A percentile compares a stretch with the other conserved stretches of the same genome.
phyloP scores from a whole-genome alignment of 2,113 vertebrate species.

The Donacobius atricapilla region DNA sequence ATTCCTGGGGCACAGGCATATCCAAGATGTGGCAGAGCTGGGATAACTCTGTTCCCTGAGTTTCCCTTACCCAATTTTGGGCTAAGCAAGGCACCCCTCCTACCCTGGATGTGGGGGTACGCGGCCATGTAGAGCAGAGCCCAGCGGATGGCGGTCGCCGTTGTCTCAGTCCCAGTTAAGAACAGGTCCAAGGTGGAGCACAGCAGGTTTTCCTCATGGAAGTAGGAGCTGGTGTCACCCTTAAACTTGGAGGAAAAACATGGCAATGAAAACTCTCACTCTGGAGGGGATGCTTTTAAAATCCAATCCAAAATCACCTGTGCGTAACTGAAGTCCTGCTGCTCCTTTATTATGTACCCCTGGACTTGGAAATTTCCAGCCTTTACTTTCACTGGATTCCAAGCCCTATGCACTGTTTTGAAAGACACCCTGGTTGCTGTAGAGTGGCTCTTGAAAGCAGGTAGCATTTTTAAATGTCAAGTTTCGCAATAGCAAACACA shows the following conservation, averaged over 20 bases:
- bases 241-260: slow-evolving; percentile 11
- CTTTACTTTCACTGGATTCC: not conserved
- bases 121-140: slow-evolving; percentile 79
- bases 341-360: not conserved
- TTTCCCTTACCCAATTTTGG: not conserved
- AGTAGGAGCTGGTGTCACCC: slow-evolving; percentile 62
- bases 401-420: not conserved
- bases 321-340: not conserved
- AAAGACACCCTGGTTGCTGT: not conserved
- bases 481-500: not conserved
- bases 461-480: not conserved
- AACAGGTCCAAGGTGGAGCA: slow-evolving; percentile 80
- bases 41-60: not conserved
- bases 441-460: not conserved
- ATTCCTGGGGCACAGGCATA: no score
- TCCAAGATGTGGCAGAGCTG: not conserved
- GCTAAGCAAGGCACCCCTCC: not conserved
- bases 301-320: not conserved
- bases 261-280: not conserved
- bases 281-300: not conserved
- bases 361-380: not conserved
- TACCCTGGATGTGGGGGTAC: slow-evolving; percentile 80
- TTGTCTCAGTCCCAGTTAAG: slow-evolving; percentile 78
- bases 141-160: slow-evolving; percentile 77
- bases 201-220: slow-evolving; percentile 75